A percentile compares a stretch with the other conserved stretches of the same genome.
Evolutionary conservation across 2,113 vertebrate genomes (phyloP).

Genomic region (Trachemys scripta): DNA sequence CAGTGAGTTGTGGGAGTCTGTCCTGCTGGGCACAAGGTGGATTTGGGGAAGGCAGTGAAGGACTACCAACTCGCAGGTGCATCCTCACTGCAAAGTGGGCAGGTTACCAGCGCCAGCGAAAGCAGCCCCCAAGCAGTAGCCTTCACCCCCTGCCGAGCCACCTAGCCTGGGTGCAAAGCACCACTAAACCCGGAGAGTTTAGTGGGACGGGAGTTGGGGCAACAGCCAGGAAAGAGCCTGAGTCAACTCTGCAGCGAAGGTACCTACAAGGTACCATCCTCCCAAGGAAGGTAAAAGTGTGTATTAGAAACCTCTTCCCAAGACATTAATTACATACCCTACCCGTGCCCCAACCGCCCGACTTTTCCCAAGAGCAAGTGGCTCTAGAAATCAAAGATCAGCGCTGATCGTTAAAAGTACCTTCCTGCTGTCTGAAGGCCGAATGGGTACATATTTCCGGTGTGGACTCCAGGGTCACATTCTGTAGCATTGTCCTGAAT

Average conservation of each 20-base stretch:
- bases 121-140: background rate
- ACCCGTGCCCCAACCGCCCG: background rate
- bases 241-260: background rate
- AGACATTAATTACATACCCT: background rate
- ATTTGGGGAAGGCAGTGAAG: background rate
- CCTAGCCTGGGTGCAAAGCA: too few relatives aligned
- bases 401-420: background rate
- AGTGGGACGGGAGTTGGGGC: background rate
- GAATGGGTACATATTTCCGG: background rate
- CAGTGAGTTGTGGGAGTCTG: background rate
- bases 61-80: background rate
- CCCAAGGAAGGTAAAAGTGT: background rate
- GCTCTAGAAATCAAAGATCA: background rate
- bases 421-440: background rate
- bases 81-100: background rate
- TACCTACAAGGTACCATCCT: background rate
- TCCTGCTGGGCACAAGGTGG: background rate
- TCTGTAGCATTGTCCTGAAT: constrained; percentile 40
- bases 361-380: background rate
- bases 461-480: background rate
- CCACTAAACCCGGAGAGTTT: background rate
- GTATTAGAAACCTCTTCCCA: background rate
- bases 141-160: too few relatives aligned
- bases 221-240: background rate
- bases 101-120: background rate